These are phyloP conservation scores for Drosophila elegans DNA, from an alignment of 1,140 invertebrate genomes.

Conservation along the genomic window DNA sequence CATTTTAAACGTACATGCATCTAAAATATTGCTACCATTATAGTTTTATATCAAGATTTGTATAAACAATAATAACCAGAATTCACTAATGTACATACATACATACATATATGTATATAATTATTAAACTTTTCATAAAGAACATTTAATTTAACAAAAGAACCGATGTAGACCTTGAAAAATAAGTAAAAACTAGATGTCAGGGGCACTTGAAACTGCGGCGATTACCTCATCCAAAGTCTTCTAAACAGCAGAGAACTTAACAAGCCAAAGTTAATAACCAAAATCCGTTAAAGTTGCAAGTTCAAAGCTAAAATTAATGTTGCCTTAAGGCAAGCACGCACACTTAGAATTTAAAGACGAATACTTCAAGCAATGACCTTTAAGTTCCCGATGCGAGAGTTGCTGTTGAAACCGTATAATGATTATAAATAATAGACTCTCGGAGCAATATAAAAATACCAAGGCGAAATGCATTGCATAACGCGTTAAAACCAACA, in stretches of 20 bases:
- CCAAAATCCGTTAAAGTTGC: slow-evolving; percentile 23
- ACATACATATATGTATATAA: too few relatives aligned
- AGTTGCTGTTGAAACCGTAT: slow-evolving; percentile 14
- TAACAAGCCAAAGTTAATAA: slow-evolving; percentile 27
- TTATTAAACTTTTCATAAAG: too few relatives aligned
- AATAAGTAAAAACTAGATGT: slow-evolving; percentile 11
- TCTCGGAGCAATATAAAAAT: slow-evolving; percentile 15
- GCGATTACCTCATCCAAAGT: slow-evolving; percentile 53
- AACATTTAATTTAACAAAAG: neutral
- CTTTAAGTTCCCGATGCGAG: slow-evolving; percentile 34
- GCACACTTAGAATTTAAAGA: slow-evolving; percentile 2
- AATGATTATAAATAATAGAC: slow-evolving; percentile 17
- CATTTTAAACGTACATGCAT: too few relatives aligned
- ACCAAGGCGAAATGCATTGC: slow-evolving; percentile 44
- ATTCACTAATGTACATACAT: too few relatives aligned
- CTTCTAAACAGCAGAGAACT: slow-evolving; percentile 11
- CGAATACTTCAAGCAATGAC: slow-evolving; percentile 29
- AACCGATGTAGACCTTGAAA: slow-evolving; percentile 30
- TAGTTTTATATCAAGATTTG: too few relatives aligned
- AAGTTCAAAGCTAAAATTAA: slow-evolving; percentile 55
- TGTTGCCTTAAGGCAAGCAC: slow-evolving; percentile 11
- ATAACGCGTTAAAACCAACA: slow-evolving; percentile 27
- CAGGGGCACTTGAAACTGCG: slow-evolving; percentile 14
- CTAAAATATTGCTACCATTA: neutral
- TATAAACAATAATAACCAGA: too few relatives aligned